Evolutionary conservation across 2,888 invertebrate genomes (phyloP).

Genomic region (Drosophila dives): DNA sequence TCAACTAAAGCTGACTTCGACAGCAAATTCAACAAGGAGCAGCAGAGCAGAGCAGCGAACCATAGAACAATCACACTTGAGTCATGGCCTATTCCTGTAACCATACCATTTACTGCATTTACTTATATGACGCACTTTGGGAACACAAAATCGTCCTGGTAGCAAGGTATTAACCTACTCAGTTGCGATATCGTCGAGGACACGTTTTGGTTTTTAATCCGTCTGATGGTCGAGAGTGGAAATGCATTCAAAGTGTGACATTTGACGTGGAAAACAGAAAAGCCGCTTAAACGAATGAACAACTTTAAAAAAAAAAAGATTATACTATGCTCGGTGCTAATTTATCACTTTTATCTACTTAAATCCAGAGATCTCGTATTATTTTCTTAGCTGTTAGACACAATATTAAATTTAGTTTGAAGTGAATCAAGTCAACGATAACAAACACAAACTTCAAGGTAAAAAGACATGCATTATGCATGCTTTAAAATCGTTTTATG

Average conservation of each 20-base stretch:
- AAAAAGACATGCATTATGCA: constrained; percentile 61
- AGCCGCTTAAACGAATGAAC: constrained; percentile 41
- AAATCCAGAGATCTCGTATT: constrained; percentile 8
- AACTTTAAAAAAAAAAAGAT: constrained; percentile 30
- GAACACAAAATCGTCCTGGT: constrained; percentile 16
- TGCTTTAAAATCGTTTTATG: constrained; percentile 52
- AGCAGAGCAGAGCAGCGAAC: constrained; percentile 14
- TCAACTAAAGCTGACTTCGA: constrained; percentile 35
- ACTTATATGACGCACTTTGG: constrained; percentile 38
- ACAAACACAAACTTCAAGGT: background rate
- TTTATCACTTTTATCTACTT: constrained; percentile 25
- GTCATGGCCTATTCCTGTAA: constrained; percentile 6
- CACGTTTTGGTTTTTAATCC: constrained; percentile 47
- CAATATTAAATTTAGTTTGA: constrained; percentile 10
- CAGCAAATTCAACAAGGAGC: constrained; percentile 10
- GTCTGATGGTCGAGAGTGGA: constrained; percentile 34
- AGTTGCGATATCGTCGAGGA: constrained; percentile 5
- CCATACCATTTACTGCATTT: background rate
- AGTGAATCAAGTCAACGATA: constrained; percentile 12
- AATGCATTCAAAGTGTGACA: constrained; percentile 36
- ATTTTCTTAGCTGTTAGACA: constrained; percentile 25
- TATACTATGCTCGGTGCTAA: constrained; percentile 23
- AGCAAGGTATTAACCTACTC: constrained; percentile 20
- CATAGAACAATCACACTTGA: background rate
- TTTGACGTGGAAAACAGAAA: constrained; percentile 22